A percentile compares a stretch with the other conserved stretches of the same genome.
Evolutionary conservation across 2,888 invertebrate species (phyloP).

Genomic region (Amphiduros pacificus): DNA sequence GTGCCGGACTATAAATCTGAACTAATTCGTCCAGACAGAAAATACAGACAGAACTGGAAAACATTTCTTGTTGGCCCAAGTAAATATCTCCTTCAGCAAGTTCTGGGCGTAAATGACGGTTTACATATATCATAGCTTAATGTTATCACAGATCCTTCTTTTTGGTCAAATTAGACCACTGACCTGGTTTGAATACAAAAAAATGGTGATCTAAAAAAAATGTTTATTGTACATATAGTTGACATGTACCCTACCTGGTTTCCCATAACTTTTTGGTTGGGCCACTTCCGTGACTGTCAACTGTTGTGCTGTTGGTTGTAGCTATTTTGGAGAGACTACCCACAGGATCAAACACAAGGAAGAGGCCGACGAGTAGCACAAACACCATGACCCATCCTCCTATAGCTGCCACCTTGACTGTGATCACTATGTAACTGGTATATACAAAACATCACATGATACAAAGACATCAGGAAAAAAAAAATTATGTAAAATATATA

Average conservation of each 20-base stretch:
- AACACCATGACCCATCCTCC: slow-evolving; percentile 81
- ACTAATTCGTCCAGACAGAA: too few species aligned
- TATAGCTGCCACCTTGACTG: slow-evolving; percentile 70
- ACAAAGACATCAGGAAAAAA: too few species aligned
- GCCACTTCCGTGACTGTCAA: background rate
- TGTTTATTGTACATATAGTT: background rate
- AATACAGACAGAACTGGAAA: too few species aligned
- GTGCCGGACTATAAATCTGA: too few species aligned
- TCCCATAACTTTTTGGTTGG: slow-evolving; percentile 13
- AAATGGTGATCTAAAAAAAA: background rate
- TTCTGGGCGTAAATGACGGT: too few species aligned
- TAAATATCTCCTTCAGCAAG: too few species aligned
- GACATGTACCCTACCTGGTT: slow-evolving; percentile 7
- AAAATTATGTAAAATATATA: too few species aligned
- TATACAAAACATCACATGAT: background rate
- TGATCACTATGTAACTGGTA: slow-evolving; percentile 34
- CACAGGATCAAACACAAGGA: slow-evolving; percentile 80
- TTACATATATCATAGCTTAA: too few species aligned
- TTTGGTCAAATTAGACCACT: too few species aligned
- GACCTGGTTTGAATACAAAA: too few species aligned
- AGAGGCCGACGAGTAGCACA: slow-evolving; percentile 74
- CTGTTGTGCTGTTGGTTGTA: background rate
- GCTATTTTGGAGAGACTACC: slow-evolving; percentile 66
- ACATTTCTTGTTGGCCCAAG: too few species aligned
- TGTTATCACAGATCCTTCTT: too few species aligned